Percentiles rank a stretch among this genome's conserved stretches.
Conservation (phyloP, 2,888 invertebrate species). For the Mesorhabditis spiculigera region DNA sequence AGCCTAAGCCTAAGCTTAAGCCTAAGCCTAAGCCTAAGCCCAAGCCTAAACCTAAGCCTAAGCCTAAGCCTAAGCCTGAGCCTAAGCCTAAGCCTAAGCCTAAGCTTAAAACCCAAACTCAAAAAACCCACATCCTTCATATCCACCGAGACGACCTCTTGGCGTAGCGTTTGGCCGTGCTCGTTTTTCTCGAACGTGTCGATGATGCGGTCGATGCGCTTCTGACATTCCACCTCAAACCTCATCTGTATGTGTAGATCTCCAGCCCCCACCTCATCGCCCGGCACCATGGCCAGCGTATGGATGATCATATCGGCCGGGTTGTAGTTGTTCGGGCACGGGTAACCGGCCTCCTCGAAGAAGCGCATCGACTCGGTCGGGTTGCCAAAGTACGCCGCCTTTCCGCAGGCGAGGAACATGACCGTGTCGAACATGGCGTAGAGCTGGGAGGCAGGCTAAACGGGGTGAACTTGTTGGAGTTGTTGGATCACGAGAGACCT, state of each 20-base stretch:
- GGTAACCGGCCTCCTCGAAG: slow-evolving; percentile 48
- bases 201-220: slow-evolving; percentile 51
- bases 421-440: slow-evolving; percentile 52
- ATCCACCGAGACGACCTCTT: background rate
- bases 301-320: slow-evolving; percentile 90
- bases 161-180: background rate
- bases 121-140: background rate
- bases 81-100: too few species aligned
- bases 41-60: too few species aligned
- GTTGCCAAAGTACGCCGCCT: slow-evolving; percentile 70
- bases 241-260: background rate
- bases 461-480: background rate
- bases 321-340: slow-evolving; percentile 78
- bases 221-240: slow-evolving; percentile 20
- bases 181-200: slow-evolving; percentile 49
- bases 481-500: background rate
- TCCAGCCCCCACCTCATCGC: slow-evolving; percentile 69
- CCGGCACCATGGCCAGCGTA: slow-evolving; percentile 79
- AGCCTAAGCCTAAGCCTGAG: too few species aligned
- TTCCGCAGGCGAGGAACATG: slow-evolving; percentile 80
- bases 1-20: too few species aligned
- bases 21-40: too few species aligned
- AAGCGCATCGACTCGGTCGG: slow-evolving; percentile 26
- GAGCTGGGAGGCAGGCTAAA: slow-evolving; percentile 50
- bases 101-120: background rate